Evolutionary conservation across 64 coral and sea anemone genomes (phyloP), one percentile per base, ranked within the genome.

Genomic region (Catalaphyllia jardinei): DNA sequence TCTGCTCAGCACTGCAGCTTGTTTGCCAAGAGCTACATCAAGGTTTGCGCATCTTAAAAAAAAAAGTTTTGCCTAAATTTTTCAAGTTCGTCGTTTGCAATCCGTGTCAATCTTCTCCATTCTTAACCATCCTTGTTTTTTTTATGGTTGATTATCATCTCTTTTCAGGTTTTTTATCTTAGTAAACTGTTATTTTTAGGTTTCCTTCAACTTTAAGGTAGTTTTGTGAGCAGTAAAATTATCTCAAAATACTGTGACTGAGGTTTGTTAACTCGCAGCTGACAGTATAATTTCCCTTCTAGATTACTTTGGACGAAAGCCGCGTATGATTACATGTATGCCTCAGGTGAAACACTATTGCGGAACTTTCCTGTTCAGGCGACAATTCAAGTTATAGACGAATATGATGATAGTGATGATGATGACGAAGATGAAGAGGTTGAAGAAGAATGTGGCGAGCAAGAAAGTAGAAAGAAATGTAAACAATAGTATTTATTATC

Each of bases 321-420:
- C 61, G 95, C 77, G 0, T 96, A 93, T 52, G 95, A 96, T 54
- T 96, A 96, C 73, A 91, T 96, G 95, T 96, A 96, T 49, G 82
- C 93, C 24, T 88, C 88, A 78, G 95, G 91, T 57, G 95, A 97
- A 88, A 83, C 49, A 30, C 72, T 97, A 38, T 92, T 97, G 4
- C 62, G 92, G 27, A 97, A 93, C 18, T 97, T 97, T 24, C 95
- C 95, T 27, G 95, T 97, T 6, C 95, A 97, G 81, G 95, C 95
- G n/a, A 97, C 95, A 0, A 93, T 97, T 82, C 91, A 93, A 87
- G 86, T 97, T 15, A 74, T 93, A 33, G 95, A 97, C 13, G 86
- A 89, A 2, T 57, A 57, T 13, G 51, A 63, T 55, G 85, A 87
- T 31, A 78, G 72, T 10, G 83, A 80, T 15, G 79, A 89, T 4